phyloP scores from a whole-genome alignment of 2,113 vertebrate genomes.

The Geococcyx californianus region DNA sequence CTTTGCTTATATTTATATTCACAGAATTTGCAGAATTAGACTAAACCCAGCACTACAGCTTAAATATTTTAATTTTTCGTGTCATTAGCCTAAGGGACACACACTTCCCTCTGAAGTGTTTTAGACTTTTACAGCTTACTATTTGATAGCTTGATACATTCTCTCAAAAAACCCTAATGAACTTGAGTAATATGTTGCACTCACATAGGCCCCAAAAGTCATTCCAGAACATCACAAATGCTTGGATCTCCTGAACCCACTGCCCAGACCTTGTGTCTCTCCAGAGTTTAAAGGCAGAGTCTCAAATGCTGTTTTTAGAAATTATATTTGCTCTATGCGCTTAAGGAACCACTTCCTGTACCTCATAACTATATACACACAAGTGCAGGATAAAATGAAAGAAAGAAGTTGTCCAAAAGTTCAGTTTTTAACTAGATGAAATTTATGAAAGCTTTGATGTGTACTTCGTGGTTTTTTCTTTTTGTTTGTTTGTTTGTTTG shows the following conservation, averaged over 20 bases:
- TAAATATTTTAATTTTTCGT: background rate
- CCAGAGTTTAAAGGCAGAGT: background rate
- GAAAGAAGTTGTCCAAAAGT: background rate
- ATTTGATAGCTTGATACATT: background rate
- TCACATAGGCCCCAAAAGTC: background rate
- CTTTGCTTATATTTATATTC: background rate
- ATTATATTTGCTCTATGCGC: background rate
- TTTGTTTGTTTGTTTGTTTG: background rate
- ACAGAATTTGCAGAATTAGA: background rate
- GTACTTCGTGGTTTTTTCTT: background rate
- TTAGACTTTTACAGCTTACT: background rate
- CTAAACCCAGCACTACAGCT: background rate
- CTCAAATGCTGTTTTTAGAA: background rate
- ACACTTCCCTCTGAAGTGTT: background rate
- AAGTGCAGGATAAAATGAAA: background rate
- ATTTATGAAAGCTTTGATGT: background rate
- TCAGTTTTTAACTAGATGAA: background rate
- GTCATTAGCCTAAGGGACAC: background rate
- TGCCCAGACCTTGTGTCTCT: background rate
- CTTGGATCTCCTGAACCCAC: fast-evolving
- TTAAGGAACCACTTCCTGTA: background rate
- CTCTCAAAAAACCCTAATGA: background rate
- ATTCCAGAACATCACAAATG: background rate
- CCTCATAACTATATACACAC: background rate
- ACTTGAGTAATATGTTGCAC: background rate